Base-by-base conservation (phyloP, 1,140 invertebrate genomes). In the Drosophila busckii region DNA sequence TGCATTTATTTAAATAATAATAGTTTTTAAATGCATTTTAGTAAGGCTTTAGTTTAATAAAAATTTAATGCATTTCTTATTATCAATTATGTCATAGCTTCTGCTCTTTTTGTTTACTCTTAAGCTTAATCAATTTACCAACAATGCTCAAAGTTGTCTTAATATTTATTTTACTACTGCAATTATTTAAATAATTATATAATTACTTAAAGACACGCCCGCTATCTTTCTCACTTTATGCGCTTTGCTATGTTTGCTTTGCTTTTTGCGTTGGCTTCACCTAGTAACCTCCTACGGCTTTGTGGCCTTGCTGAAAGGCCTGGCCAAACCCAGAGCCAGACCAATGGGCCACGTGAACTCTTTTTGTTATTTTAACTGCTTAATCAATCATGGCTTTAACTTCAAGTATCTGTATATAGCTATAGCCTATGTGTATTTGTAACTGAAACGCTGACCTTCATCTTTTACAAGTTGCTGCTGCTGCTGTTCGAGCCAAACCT, bases 361-460 rank as follows among this genome's bases (percentile, higher is more conserved):
- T 70, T 63, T 52, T 63, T 52, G 63, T 44, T 35, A 50, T 29
- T 53, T 78, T 50, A 54, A 67, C 62, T 41, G 68, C 54, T 82
- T 56, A 82, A 80, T 80, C 73, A 80, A 80, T 82, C 73, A 80
- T 64, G 52, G 62, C 61, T 56, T 42, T 49, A 45, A 58, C 54
- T 35, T 4, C 4, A 17, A 8, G 32, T 66, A 45, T 45, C 56
- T 62, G 60, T 55, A 34, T 66, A 28, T 66, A 44, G 28, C 41
- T 29, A 0, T 12, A 23, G 31, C 16, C 4, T 20, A 16, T 8
- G 45, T 23, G 25, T 48, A 48, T 32, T 25, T 66, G 65, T 70
- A 70, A 71, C 68, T 71, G 68, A 71, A 71, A 71, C 68, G 61
- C 23, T 31, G 75, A 80, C 73, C 73, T 80, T 80, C 73, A 82